These are phyloP conservation scores for Thymelicus lineola DNA, from an alignment of 2,888 invertebrate genomes.

Conservation along the genomic window DNA sequence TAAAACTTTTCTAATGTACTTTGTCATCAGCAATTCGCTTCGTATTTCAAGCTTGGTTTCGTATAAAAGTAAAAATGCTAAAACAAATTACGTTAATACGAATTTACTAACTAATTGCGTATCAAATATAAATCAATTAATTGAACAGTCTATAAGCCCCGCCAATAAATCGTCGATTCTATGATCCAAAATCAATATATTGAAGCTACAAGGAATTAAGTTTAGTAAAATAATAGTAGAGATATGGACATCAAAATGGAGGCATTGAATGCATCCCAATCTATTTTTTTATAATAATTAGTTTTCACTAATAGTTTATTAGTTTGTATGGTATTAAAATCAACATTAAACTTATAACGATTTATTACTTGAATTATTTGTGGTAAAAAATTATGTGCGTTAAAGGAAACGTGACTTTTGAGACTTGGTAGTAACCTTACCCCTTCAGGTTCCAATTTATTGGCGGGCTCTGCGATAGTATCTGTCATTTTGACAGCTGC, in stretches of 20 bases:
- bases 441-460: too few relatives aligned
- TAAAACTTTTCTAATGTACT: conserved; percentile 36
- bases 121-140: conserved; percentile 2
- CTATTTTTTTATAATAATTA: too few relatives aligned
- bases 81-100: conserved; percentile 25
- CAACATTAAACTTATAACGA: too few relatives aligned
- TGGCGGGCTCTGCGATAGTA: conserved; percentile 1
- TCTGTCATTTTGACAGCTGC: conserved; percentile 23
- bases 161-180: background rate
- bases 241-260: background rate
- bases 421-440: too few relatives aligned
- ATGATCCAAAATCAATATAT: background rate
- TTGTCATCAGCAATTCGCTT: conserved; percentile 15
- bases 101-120: conserved; percentile 1
- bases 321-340: too few relatives aligned
- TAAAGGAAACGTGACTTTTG: too few relatives aligned
- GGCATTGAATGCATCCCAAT: too few relatives aligned
- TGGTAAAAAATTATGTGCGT: too few relatives aligned
- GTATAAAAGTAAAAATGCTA: conserved; percentile 56
- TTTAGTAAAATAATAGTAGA: background rate
- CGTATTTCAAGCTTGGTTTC: conserved; percentile 32
- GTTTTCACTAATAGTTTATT: too few relatives aligned
- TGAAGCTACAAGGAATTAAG: background rate
- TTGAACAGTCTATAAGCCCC: conserved; percentile 4
- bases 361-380: too few relatives aligned